phyloP scores from a whole-genome alignment of 2,888 invertebrate species.

The Allygus modestus region DNA sequence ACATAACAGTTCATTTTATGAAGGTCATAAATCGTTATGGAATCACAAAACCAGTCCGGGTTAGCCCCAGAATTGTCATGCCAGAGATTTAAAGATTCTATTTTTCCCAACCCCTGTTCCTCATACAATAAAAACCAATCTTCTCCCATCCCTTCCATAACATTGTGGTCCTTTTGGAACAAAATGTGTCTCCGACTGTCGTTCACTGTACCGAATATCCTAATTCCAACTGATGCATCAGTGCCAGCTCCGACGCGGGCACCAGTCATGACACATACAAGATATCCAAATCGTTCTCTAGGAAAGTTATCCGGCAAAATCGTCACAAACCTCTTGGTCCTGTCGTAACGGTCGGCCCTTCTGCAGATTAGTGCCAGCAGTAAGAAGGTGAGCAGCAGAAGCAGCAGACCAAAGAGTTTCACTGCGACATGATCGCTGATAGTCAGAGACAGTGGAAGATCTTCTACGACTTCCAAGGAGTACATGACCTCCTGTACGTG shows the following conservation, averaged over 20 bases:
- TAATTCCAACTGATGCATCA: not conserved
- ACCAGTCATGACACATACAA: not conserved
- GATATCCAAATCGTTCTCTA: not conserved
- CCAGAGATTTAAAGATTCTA: not conserved
- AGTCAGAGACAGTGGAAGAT: not conserved
- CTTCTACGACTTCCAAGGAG: too few relatives aligned
- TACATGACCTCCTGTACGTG: not conserved
- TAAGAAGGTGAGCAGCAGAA: too few relatives aligned
- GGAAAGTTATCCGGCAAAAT: not conserved
- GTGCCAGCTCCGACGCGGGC: not conserved
- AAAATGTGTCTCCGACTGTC: not conserved
- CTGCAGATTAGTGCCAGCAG: too few relatives aligned
- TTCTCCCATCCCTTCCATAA: too few relatives aligned
- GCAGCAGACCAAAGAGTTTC: not conserved
- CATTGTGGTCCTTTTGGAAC: too few relatives aligned
- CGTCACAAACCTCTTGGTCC: too few relatives aligned
- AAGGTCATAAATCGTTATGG: too few relatives aligned
- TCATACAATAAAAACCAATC: not conserved
- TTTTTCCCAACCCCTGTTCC: not conserved
- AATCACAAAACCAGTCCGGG: too few relatives aligned
- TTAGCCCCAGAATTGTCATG: not conserved
- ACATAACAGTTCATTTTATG: not conserved
- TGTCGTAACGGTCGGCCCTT: too few relatives aligned
- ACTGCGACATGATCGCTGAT: not conserved
- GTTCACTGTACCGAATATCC: not conserved